phyloP scores from a whole-genome alignment of 2,888 invertebrate genomes.

The Pinctada fucata region DNA sequence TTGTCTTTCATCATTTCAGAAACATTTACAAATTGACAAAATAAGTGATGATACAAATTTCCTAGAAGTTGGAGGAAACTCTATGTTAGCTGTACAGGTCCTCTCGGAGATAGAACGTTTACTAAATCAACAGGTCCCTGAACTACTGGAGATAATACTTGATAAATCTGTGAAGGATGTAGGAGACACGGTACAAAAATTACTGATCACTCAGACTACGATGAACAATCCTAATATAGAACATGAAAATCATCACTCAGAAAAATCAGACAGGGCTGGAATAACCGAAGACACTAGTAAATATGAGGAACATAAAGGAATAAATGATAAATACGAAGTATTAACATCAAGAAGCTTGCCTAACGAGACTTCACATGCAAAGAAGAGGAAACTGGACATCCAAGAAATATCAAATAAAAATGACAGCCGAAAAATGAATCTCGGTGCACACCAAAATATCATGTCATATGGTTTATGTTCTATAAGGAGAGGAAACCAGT shows the following conservation, averaged over 20 bases:
- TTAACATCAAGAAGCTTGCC: background rate
- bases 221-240: background rate
- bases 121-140: constrained; percentile 53
- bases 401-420: too few species aligned
- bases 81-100: constrained; percentile 83
- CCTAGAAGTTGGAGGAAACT: constrained; percentile 82
- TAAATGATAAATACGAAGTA: background rate
- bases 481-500: too few species aligned
- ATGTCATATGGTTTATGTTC: too few species aligned
- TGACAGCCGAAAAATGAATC: too few species aligned
- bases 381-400: too few species aligned
- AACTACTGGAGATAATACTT: constrained; percentile 71
- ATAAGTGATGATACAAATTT: constrained; percentile 54
- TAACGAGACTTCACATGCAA: background rate
- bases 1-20: background rate
- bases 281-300: background rate
- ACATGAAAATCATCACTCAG: background rate
- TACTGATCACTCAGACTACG: background rate
- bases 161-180: constrained; percentile 62
- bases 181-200: constrained; percentile 43
- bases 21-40: background rate
- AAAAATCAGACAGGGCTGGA: background rate
- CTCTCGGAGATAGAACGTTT: constrained; percentile 80
- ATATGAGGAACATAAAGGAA: background rate
- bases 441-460: too few species aligned